Evolutionary conservation across 2,113 vertebrate genomes (phyloP), one percentile per base, ranked within the genome.

Genomic region (Charadrius vociferus): DNA sequence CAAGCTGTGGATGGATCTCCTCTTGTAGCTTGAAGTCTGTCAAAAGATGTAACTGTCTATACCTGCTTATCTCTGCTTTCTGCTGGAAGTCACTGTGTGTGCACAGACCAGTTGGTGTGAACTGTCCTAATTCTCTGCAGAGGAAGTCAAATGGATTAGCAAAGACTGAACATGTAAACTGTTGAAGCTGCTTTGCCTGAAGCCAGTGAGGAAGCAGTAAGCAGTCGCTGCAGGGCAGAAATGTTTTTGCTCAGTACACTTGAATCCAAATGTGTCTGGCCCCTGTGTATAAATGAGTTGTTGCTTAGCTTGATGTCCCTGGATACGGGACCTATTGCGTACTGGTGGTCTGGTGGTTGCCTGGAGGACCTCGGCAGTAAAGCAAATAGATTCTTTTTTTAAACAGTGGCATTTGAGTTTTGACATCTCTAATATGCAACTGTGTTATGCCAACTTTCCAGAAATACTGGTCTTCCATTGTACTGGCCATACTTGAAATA

Each of bases 401-500:
- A 83, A 94, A 90, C 85, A 70, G 90, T 86, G 92, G 71, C 62
- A 45, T 97, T 92, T 94, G 95, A 88, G 81, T 49, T 77, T 95
- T 96, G 93, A 90, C 93, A 50, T 93, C 81, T 96, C 74, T 93
- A 90, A 90, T 93, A 93, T 87, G 90, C 58, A 61, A 41, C 78
- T 80, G 78, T 55, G 45, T 87, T 92, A 94, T 90, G 92, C 90
- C 79, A 95, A 34, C 86, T 94, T 97, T 97, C 97, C 97, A 95
- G 96, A 97, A 97, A 94, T 93, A 94, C 96, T 95, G 62, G 87
- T 94, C 83, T 96, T 92, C 80, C 50, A 41, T 94, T 92, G 73
- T 84, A 23, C 81, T 85, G 77, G 53, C 79, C 81, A 59, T 96
- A 68, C 86, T 89, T 85, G 58, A 94, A 91, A 94, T 96, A 75